Evolutionary conservation across 2,113 vertebrate genomes (phyloP), one percentile per base, ranked within the genome.

Genomic region (Lasiurus borealis): DNA sequence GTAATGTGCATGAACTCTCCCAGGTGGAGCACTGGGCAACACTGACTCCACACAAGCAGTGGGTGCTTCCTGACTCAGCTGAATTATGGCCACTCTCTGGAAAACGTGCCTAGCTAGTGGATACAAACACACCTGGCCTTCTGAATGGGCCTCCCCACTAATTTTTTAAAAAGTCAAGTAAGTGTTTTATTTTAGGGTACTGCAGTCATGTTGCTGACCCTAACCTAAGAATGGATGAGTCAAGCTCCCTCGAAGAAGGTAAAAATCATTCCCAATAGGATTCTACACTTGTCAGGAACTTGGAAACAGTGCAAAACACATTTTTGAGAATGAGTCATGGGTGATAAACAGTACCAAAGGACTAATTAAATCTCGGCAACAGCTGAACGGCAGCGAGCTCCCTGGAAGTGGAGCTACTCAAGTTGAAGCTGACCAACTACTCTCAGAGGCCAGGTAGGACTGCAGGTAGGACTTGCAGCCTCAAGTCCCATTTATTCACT

Each of bases 1-100:
- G 11, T 0, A 10, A 44, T 23, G 69, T 8, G 72, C 25, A 27
- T 8, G 2, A 1, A 71, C 27, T 1, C 3, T 0, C 5, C 52
- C 40, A 15, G 31, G 50, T 0, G 16, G n/a, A 40, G 50, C 59
- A 25, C 68, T 1, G 12, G 18, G 19, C 23, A 68, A 31, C 27
- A 46, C 1, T 0, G 3, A 46, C 40, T n/a, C 44, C 10, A 18
- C 36, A 57, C 29, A 36, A 36, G 44, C 29, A 18, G 5, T 0
- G 2, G 36, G 34, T 1, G 1, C 13, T 64, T 54, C 31, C 54
- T 77, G 40, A 54, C 14, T 34, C 1, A 2, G 29, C 4, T 40
- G 14, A 81, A 25, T 9, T 7, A 31, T 14, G 40, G 59, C 31
- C 2, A 3, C 19, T 88, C 85, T 64, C 46, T 5, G 44, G 46